phyloP scores from a whole-genome alignment of 2,888 invertebrate species.

The Gasteruption jaculator region DNA sequence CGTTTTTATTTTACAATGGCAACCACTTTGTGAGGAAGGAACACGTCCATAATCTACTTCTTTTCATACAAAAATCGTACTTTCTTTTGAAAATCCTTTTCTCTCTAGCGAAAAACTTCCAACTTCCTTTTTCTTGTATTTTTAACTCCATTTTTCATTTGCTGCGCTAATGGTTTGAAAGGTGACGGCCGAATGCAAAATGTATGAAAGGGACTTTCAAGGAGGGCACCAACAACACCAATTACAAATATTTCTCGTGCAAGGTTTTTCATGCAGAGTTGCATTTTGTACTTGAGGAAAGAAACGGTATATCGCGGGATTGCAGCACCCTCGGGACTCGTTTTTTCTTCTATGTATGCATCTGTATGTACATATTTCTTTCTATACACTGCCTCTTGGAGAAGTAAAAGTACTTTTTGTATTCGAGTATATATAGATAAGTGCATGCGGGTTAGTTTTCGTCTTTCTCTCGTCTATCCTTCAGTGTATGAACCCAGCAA shows the following conservation, averaged over 20 bases:
- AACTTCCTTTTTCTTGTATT: no score
- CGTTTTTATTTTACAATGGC: no score
- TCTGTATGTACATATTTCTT: slow-evolving; percentile 3
- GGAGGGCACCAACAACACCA: slow-evolving; percentile 43
- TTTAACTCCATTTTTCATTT: no score
- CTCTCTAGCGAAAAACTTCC: no score
- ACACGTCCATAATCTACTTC: no score
- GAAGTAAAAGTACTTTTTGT: slow-evolving; percentile 40
- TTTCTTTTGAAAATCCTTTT: no score
- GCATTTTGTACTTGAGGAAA: slow-evolving; percentile 34
- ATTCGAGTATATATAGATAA: slow-evolving; percentile 34
- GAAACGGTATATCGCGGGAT: slow-evolving; percentile 37
- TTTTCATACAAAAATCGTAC: no score
- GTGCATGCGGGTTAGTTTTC: slow-evolving; percentile 43
- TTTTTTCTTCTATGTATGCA: slow-evolving; percentile 8
- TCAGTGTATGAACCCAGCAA: slow-evolving; percentile 8
- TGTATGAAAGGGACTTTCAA: no score
- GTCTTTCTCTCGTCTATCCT: slow-evolving; percentile 24
- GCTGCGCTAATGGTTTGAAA: no score
- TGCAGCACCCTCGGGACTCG: slow-evolving; percentile 24
- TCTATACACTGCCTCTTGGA: slow-evolving; percentile 1
- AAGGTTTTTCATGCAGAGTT: slow-evolving; percentile 41
- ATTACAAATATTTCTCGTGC: slow-evolving; percentile 49
- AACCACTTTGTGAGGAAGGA: no score
- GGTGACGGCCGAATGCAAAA: no score